These are phyloP conservation scores for Lamproptera curius DNA, from an alignment of 2,888 invertebrate genomes.

Conservation along the genomic window DNA sequence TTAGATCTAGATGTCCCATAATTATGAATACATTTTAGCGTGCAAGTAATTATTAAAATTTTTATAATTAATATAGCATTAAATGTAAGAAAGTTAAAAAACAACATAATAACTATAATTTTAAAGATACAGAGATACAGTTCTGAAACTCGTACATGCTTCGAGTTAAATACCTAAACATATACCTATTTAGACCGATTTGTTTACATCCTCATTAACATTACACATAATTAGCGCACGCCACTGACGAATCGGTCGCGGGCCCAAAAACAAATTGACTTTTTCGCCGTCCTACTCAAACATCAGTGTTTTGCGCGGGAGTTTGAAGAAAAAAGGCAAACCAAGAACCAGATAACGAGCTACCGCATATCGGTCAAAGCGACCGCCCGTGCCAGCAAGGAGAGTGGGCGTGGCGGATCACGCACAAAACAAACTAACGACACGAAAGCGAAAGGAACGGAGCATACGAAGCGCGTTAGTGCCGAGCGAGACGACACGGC, in stretches of 20 bases:
- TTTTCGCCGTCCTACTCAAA: constrained; percentile 66
- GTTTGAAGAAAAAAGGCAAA: constrained; percentile 39
- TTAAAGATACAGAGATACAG: too few relatives aligned
- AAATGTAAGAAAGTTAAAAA: too few relatives aligned
- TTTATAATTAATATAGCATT: too few relatives aligned
- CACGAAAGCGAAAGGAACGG: constrained; percentile 53
- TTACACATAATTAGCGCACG: constrained; percentile 15
- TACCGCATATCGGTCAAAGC: constrained; percentile 70
- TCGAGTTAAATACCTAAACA: too few relatives aligned
- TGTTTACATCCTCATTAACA: too few relatives aligned
- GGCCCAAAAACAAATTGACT: constrained; percentile 54
- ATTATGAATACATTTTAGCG: too few relatives aligned
- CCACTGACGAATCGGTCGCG: constrained; percentile 39
- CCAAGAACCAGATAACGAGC: constrained; percentile 62
- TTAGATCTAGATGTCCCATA: too few relatives aligned
- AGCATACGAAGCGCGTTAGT: constrained; percentile 28
- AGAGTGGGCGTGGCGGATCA: constrained; percentile 70
- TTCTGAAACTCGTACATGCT: too few relatives aligned
- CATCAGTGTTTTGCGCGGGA: constrained; percentile 69
- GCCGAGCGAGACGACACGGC: constrained; percentile 43
- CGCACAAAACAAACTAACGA: constrained; percentile 73
- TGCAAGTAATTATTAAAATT: too few relatives aligned
- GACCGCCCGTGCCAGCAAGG: constrained; percentile 43
- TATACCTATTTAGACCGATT: too few relatives aligned
- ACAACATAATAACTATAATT: too few relatives aligned